Percentiles rank a stretch among this genome's conserved stretches.
Conservation (phyloP, 2,797 vertebrate species). For the Oophaga sylvatica region DNA sequence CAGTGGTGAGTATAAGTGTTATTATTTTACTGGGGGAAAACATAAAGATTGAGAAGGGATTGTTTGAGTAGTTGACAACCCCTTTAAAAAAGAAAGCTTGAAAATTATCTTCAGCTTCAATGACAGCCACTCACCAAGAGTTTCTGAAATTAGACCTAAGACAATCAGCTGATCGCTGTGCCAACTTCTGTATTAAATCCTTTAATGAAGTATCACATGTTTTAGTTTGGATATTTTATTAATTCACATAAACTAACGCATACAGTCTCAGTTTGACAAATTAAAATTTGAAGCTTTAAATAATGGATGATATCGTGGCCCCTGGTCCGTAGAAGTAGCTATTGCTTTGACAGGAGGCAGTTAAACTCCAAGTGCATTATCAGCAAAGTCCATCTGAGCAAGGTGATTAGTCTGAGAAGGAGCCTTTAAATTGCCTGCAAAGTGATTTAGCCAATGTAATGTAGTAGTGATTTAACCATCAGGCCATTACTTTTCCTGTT, state of each 20-base stretch:
- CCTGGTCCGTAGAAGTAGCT: background rate
- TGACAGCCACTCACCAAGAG: background rate
- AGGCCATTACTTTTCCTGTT: slow-evolving; percentile 57
- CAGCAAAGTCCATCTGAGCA: slow-evolving; percentile 43
- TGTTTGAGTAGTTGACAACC: too few species aligned
- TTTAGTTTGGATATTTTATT: background rate
- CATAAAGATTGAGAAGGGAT: too few species aligned
- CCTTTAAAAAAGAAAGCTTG: too few species aligned
- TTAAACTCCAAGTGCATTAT: slow-evolving; percentile 46
- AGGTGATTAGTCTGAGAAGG: slow-evolving; percentile 52
- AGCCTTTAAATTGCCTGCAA: slow-evolving; percentile 53
- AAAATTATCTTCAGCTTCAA: too few species aligned
- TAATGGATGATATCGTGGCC: background rate
- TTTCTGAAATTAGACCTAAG: background rate
- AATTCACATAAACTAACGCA: background rate
- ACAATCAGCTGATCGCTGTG: background rate
- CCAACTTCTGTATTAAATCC: background rate
- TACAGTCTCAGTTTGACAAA: background rate
- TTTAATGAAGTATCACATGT: background rate
- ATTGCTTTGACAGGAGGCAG: slow-evolving; percentile 18
- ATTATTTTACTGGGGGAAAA: too few species aligned
- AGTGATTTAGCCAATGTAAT: slow-evolving; percentile 56
- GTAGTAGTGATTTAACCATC: slow-evolving; percentile 57
- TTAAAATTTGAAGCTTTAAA: background rate
- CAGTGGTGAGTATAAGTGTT: too few species aligned